Conservation (phyloP, 2,888 invertebrate species). For the Drosophila eohydei region DNA sequence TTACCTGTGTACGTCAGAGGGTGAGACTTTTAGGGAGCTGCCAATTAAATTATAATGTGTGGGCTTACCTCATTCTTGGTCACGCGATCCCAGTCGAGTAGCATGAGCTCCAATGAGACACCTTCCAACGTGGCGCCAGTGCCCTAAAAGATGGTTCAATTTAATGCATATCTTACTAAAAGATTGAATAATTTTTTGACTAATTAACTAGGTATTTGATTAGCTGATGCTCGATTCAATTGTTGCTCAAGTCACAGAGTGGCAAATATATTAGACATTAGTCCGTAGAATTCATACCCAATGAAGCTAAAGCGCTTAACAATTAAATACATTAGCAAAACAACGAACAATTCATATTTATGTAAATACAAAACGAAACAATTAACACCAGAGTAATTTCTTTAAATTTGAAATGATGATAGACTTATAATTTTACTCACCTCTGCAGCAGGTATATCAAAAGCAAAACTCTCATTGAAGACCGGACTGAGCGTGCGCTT, state of each 20-base stretch:
- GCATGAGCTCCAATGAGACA: conserved; percentile 85
- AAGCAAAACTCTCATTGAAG: conserved; percentile 99
- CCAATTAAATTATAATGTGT: not conserved
- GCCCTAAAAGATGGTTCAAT: conserved; percentile 67
- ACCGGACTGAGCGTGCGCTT: conserved; percentile 98
- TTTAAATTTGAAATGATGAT: not conserved
- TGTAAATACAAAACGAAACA: no score
- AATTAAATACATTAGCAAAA: no score
- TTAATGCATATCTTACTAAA: not conserved
- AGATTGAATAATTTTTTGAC: not conserved
- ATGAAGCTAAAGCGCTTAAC: no score
- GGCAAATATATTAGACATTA: not conserved
- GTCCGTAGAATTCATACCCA: no score
- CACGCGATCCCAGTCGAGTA: conserved; percentile 98
- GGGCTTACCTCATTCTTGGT: conserved; percentile 96
- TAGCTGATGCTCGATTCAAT: not conserved
- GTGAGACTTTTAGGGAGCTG: not conserved
- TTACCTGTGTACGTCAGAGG: conserved; percentile 88
- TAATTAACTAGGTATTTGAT: not conserved
- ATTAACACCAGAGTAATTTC: not conserved
- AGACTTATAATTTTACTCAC: conserved; percentile 54
- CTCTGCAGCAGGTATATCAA: conserved; percentile 95
- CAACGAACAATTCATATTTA: no score
- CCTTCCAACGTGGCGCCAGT: conserved; percentile 84
- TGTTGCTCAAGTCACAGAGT: not conserved